Evolutionary conservation across 2,113 vertebrate genomes (phyloP).

Genomic region (Oncorhynchus nerka): DNA sequence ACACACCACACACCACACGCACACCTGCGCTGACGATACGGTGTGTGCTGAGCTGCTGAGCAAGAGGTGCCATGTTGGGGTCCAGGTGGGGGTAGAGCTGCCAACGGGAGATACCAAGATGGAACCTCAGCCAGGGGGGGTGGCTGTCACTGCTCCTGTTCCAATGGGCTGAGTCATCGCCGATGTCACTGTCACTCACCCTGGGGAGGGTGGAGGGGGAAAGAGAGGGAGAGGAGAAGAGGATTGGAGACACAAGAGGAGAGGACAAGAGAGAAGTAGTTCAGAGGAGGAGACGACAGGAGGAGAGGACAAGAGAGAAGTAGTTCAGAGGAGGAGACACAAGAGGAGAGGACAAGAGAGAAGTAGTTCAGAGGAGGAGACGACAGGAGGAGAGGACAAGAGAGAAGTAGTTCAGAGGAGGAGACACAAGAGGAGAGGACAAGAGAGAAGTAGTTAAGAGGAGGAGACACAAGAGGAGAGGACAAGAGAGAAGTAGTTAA

Average conservation of each 20-base stretch:
- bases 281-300: not conserved
- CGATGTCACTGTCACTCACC: slow-evolving; percentile 65
- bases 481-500: too few relatives aligned
- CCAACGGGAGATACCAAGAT: slow-evolving; percentile 78
- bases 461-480: too few relatives aligned
- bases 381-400: too few relatives aligned
- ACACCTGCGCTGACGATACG: slow-evolving; percentile 67
- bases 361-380: too few relatives aligned
- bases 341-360: too few relatives aligned
- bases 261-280: too few relatives aligned
- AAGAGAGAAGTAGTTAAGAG: too few relatives aligned
- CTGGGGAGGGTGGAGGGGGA: slow-evolving; percentile 48
- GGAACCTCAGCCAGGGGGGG: slow-evolving; percentile 77
- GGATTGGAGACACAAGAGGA: too few relatives aligned
- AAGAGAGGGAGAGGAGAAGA: not conserved
- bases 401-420: too few relatives aligned
- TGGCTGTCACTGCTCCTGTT: slow-evolving; percentile 63
- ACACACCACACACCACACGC: not conserved
- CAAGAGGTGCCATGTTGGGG: slow-evolving; percentile 60
- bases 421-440: too few relatives aligned
- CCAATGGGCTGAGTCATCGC: slow-evolving; percentile 61
- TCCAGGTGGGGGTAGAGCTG: slow-evolving; percentile 75
- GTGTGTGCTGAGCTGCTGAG: slow-evolving; percentile 65
- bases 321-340: too few relatives aligned
- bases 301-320: too few relatives aligned